Conservation (phyloP, 1,140 invertebrate genomes). For the Drosophila pallidifrons region DNA sequence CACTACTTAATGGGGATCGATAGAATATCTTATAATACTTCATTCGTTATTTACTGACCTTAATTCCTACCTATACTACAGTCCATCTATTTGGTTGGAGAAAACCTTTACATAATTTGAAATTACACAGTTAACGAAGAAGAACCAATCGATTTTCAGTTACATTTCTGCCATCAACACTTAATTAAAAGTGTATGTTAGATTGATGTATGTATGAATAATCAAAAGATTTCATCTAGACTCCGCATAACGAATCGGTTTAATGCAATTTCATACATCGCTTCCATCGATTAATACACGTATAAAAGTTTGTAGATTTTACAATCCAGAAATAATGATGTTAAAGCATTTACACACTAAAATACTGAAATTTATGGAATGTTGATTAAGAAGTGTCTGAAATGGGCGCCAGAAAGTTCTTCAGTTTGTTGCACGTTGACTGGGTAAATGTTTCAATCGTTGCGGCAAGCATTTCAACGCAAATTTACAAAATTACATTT, state of each 20-base stretch:
- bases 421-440: slow-evolving; percentile 63
- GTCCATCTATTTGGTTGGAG: background rate
- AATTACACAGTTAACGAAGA: slow-evolving; percentile 32
- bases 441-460: slow-evolving; percentile 64
- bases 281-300: no score
- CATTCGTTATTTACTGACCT: background rate
- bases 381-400: slow-evolving; percentile 63
- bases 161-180: slow-evolving; percentile 60
- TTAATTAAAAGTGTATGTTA: slow-evolving; percentile 51
- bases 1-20: background rate
- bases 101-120: slow-evolving; percentile 24
- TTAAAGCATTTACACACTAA: slow-evolving; percentile 34
- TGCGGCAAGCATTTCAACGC: slow-evolving; percentile 37
- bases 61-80: background rate
- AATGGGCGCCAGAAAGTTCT: slow-evolving; percentile 44
- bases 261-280: slow-evolving; percentile 55
- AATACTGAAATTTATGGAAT: slow-evolving; percentile 76
- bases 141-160: slow-evolving; percentile 53
- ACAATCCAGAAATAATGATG: background rate
- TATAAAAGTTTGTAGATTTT: slow-evolving; percentile 33
- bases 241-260: slow-evolving; percentile 58
- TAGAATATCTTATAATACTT: background rate
- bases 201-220: slow-evolving; percentile 2
- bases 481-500: slow-evolving; percentile 75
- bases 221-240: slow-evolving; percentile 4